Base-by-base conservation (phyloP, 2,888 invertebrate species). In the Cacoxenus indagator region DNA sequence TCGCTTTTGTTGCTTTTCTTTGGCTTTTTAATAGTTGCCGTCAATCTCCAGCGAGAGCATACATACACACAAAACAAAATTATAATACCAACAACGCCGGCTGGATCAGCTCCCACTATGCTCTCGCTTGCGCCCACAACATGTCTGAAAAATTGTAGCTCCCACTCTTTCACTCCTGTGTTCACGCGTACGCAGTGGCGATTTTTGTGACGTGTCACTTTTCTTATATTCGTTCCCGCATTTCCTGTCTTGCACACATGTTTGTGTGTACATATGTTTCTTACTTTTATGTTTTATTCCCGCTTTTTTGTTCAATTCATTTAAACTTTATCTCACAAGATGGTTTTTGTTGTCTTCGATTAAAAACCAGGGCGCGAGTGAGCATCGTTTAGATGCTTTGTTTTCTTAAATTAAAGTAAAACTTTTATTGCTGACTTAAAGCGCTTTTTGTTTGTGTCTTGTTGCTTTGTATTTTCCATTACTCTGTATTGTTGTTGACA, bases 211-310 rank as follows among this genome's bases (percentile, higher is more conserved):
- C 78, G 74, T 75, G 69, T 73, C 64, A 70, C 27, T 70, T 72
- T 71, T 29, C 59, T 37, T 5, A 67, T 43, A 61, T 70, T 70
- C 71, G 75, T 71, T 27, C 37, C 68, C 64, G 61, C 69, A 76
- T 80, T 81, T 82, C 83, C 82, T 83, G 82, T 78, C 74, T 75
- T 82, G 82, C 76, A 76, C 76, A 80, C 82, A 83, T 73, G 67
- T 59, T 9, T 55, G 68, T 70, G 70, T 72, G 65, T 65, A 51
- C 46, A 65, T 19, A 51, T 51, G 54, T 65, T 65, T 65, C 31
- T 65, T 24, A 3, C 31, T 54, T 17, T 51, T 22, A n/a, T 51
- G 9, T 19, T 51, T n/a, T 29, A 31, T 31, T 31, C 9, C 1
- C 9, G 31, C 1, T 31, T 31, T 31, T 31, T n/a, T n/a, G n/a